These are phyloP conservation scores for Aulostomus chinensis DNA, from an alignment of 2,797 vertebrate genomes.

Conservation along the genomic window DNA sequence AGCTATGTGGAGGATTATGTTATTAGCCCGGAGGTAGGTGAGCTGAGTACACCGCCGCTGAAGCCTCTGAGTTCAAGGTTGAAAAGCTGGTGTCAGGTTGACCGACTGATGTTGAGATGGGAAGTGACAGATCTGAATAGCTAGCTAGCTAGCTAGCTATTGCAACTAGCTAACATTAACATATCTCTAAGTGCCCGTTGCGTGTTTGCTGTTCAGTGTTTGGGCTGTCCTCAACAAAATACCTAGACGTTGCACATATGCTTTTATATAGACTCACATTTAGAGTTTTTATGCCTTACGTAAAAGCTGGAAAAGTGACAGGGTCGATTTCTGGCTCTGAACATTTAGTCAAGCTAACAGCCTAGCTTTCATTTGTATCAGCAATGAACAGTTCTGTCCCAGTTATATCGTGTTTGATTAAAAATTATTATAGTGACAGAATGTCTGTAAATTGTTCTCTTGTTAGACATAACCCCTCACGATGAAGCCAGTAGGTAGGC, in stretches of 20 bases:
- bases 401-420: too few relatives aligned
- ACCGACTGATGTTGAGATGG: constrained; percentile 34
- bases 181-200: too few relatives aligned
- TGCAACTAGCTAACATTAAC: constrained; percentile 48
- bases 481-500: too few relatives aligned
- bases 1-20: constrained; percentile 25
- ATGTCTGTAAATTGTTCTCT: too few relatives aligned
- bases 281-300: not conserved
- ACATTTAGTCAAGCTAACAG: not conserved
- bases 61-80: constrained; percentile 5
- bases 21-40: constrained; percentile 23
- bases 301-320: not conserved
- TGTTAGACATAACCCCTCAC: too few relatives aligned
- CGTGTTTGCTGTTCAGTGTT: too few relatives aligned
- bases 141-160: constrained; percentile 47
- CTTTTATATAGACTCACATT: too few relatives aligned
- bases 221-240: too few relatives aligned
- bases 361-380: constrained; percentile 3
- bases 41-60: constrained; percentile 1
- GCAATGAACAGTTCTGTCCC: too few relatives aligned
- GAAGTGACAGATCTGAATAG: constrained; percentile 43
- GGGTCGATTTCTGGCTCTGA: not conserved
- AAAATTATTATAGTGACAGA: too few relatives aligned
- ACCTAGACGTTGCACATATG: too few relatives aligned
- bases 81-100: not conserved